Evolutionary conservation across 2,113 vertebrate genomes (phyloP), one percentile per base, ranked within the genome.

Genomic region (Labeo catla): DNA sequence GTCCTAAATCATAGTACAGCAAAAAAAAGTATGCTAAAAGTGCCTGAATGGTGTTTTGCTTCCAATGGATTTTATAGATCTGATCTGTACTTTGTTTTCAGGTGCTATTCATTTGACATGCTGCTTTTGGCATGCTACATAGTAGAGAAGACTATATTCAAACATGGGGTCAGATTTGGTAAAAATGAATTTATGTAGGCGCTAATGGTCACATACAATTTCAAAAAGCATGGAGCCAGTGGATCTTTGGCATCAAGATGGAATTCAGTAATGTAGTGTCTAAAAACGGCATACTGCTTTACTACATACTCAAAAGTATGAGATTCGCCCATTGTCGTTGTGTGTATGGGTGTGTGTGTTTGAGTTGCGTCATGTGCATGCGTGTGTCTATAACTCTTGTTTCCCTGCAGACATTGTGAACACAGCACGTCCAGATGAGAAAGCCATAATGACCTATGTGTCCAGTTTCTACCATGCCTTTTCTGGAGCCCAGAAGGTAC

Each of bases 401-500:
- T 77, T 92, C 91, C 88, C 93, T 88, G 86, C 97, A 99, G 98
- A 99, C 94, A 99, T 99, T 94, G 98, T 99, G 91, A 96, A 96
- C 95, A 98, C 97, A 89, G 96, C 97, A 93, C 95, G 97, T 92
- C 98, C 98, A 81, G 98, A 99, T 92, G 98, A 99, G 94, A 99
- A 99, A 92, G 98, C 98, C 94, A 98, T 99, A 94, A 99, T 99
- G 98, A 99, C 98, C 92, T 99, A 99, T 95, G 97, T 99, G 88
- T 99, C 98, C 96, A 96, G 97, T 97, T 99, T 98, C 97, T 99
- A 99, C 97, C 98, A 99, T 94, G 98, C 98, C 90, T 99, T 99
- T 95, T 98, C 98, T 89, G 97, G 98, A 92, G 97, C 97, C 16
- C 97, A 98, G 95, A 98, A 99, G 97, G 97, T 98, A 95, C 92